Evolutionary conservation across 2,797 vertebrate genomes (phyloP).

Genomic region (Tenualosa ilisha): DNA sequence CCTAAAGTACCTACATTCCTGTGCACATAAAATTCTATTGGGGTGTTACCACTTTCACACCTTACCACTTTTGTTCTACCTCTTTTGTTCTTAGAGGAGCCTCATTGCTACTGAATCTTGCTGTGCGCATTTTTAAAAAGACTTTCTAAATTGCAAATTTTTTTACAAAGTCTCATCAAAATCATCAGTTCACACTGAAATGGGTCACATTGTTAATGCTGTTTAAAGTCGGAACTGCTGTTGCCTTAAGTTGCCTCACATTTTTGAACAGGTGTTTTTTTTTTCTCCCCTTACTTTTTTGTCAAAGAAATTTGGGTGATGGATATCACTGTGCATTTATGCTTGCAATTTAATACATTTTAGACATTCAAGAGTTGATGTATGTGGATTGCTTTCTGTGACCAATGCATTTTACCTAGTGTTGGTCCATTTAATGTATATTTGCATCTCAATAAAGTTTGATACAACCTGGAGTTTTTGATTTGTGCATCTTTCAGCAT

Average conservation of each 20-base stretch:
- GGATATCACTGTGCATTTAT: neutral
- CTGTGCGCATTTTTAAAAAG: neutral
- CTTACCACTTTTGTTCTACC: neutral
- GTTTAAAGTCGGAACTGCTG: neutral
- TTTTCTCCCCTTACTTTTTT: neutral
- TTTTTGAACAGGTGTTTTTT: neutral
- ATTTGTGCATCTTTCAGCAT: too few relatives aligned
- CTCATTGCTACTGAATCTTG: neutral
- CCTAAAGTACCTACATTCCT: neutral
- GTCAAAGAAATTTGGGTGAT: neutral
- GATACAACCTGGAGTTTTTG: neutral
- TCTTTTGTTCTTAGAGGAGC: constrained; percentile 8
- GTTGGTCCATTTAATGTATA: constrained; percentile 10
- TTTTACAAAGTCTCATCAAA: neutral
- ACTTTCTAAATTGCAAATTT: neutral
- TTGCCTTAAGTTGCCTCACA: neutral
- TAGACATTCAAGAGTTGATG: neutral
- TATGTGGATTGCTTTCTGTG: neutral
- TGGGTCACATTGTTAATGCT: neutral
- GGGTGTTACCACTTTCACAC: neutral
- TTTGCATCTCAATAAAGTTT: constrained; percentile 16
- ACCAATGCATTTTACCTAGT: neutral
- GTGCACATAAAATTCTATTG: neutral
- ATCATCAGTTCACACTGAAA: neutral
- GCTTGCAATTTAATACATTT: constrained; percentile 2